phyloP scores from a whole-genome alignment of 2,113 vertebrate species.

The Calypte anna region DNA sequence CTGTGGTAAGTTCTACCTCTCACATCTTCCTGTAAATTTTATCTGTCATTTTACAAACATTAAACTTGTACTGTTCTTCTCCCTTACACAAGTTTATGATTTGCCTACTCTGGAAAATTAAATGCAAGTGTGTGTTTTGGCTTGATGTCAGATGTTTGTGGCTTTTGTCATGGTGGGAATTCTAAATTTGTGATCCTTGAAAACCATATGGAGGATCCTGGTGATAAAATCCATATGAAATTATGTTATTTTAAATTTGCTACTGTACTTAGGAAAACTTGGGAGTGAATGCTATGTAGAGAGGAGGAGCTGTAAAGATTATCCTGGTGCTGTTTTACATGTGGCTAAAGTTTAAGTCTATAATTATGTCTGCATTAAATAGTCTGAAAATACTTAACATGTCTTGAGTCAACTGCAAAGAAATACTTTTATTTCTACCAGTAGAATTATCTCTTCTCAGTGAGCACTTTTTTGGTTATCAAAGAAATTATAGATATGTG shows the following conservation, averaged over 20 bases:
- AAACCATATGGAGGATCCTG: not conserved
- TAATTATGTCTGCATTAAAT: not conserved
- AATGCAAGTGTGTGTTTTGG: slow-evolving; percentile 19
- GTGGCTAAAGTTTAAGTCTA: not conserved
- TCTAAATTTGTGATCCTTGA: not conserved
- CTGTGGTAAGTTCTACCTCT: not conserved
- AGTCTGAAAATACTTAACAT: not conserved
- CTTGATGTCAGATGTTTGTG: not conserved
- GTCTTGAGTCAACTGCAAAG: not conserved
- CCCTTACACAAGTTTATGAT: not conserved
- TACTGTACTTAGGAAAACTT: not conserved
- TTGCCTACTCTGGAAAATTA: not conserved
- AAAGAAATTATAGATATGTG: not conserved
- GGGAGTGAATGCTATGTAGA: not conserved
- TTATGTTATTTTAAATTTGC: not conserved
- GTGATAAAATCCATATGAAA: not conserved
- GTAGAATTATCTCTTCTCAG: not conserved
- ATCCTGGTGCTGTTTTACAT: not conserved
- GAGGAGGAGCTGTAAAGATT: not conserved
- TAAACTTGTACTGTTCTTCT: not conserved
- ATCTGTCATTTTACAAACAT: not conserved
- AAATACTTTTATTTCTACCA: not conserved
- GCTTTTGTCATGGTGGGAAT: slow-evolving; percentile 9
- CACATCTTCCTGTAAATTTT: not conserved
- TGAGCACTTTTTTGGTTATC: not conserved